Base-by-base conservation (phyloP, 2,797 vertebrate species). In the Squalus acanthias region DNA sequence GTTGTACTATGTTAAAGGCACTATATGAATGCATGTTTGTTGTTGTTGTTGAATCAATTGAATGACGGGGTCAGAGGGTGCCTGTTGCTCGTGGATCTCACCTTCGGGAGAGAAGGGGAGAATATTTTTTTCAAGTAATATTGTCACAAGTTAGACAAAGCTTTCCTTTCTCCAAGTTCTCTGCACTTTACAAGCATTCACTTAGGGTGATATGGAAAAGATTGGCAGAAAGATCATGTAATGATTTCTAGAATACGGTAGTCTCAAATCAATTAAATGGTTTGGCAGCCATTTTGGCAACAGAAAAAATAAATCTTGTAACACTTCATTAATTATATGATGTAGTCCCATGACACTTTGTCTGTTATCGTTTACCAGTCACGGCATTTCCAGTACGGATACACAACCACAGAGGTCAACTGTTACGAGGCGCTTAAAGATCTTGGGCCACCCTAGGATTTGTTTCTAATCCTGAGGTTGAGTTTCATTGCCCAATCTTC, bases 201-300 rank as follows among this genome's bases (percentile, higher is more conserved):
- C 15, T 8, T 15, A 33, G 89, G 89, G 3, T 67, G 67, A 39
- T 26, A 39, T 93, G 24, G n/a, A 39, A 93, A 67, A 67, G 2
- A 22, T 92, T 93, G 91, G 91, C 91, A 67, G 89, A 33, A 67
- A 93, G 13, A 92, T 63, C 29, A 29, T 20, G 12, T 33, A 92
- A 92, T 20, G 7, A 67, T n/a, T 65, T 92, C 57, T 65, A 13
- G 13, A 17, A 92, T n/a, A 92, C 29, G 33, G 60, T 92, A 93
- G 63, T 93, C 29, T 10, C n/a, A 67, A 93, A 93, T 93, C 91
- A 93, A 93, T 93, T 67, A n/a, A 39, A 65, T 67, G 91, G 39
- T 67, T 93, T 67, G 63, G 17, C 17, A 93, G n/a, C 91, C 17
- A 67, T 9, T 65, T 93, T 67, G 60, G 91, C 60, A 93, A 93